phyloP scores from a whole-genome alignment of 2,888 invertebrate genomes.

The Sinopyrophorus schimmeli region DNA sequence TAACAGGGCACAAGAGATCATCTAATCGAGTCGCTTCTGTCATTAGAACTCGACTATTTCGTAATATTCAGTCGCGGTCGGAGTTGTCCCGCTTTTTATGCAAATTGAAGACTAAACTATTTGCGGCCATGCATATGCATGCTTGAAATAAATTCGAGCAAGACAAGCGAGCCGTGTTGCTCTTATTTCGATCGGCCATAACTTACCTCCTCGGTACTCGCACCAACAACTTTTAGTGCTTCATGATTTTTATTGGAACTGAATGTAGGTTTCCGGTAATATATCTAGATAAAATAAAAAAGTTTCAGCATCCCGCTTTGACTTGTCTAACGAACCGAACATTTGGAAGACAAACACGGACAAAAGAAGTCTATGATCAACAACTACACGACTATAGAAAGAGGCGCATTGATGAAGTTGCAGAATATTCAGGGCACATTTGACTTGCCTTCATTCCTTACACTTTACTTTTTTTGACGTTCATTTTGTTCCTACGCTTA shows the following conservation, averaged over 20 bases:
- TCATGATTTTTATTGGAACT: conserved; percentile 29
- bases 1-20: conserved; percentile 6
- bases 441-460: conserved; percentile 38
- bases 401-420: conserved; percentile 36
- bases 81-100: conserved; percentile 30
- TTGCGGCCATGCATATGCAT: conserved; percentile 35
- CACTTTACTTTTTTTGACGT: conserved; percentile 39
- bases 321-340: conserved; percentile 51
- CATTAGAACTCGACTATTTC: conserved; percentile 1
- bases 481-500: conserved; percentile 38
- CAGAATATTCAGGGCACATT: conserved; percentile 43
- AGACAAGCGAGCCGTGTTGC: conserved; percentile 6
- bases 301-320: conserved; percentile 36
- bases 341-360: conserved; percentile 44
- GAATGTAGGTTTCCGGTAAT: conserved; percentile 30
- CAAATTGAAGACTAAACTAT: conserved; percentile 35
- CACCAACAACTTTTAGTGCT: conserved; percentile 24
- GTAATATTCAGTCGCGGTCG: conserved; percentile 6
- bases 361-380: conserved; percentile 35
- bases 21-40: conserved; percentile 15
- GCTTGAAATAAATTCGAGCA: conserved; percentile 19
- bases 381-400: conserved; percentile 28
- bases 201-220: conserved; percentile 13
- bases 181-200: conserved; percentile 18
- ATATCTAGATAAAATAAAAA: conserved; percentile 33